Base-by-base conservation (phyloP, 2,113 vertebrate species). In the Perognathus longimembris region DNA sequence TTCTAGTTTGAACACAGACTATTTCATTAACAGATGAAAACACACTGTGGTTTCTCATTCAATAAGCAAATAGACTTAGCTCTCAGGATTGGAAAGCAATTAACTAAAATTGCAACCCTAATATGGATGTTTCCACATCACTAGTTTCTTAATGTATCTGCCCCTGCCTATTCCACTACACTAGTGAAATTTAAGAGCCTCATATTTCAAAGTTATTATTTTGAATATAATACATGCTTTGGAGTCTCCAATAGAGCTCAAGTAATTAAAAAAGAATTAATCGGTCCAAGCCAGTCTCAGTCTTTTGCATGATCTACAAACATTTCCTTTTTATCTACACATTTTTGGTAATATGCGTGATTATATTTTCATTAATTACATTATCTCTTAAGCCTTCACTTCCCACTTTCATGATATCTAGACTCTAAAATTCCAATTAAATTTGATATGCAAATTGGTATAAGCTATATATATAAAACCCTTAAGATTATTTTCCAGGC, bases 131-230 rank as follows among this genome's bases (percentile, higher is more conserved):
- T 77, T 84, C 75, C 86, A 70, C 4, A 67, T 28, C 92, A 30
- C 42, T 93, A 73, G 84, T 96, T 95, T 95, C 21, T 66, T 83
- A 88, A 85, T 81, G 42, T 63, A 71, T 36, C 57, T 76, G 18
- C 38, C 73, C 12, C 75, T 95, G 18, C 32, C 78, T 88, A 91
- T n/a, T 61, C 90, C 79, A 73, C 66, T 95, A 34, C 66, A 81
- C 24, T 84, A 76, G 18, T 7, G 89, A 92, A 95, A 88, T 93
- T 73, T 89, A 94, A 93, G 71, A 66, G 45, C 38, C 84, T 90
- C 50, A 61, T 85, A 93, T 78, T 89, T 97, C 38, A 85, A 81
- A 85, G 84, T 84, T 95, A 90, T 89, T 94, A 70, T 96, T 96
- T 97, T 97, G 91, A 84, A 95, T 59, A 82, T 94, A 91, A 7